Percentiles rank a stretch among this genome's conserved stretches.
Conservation (phyloP, 2,113 vertebrate genomes). For the Physeter macrocephalus region DNA sequence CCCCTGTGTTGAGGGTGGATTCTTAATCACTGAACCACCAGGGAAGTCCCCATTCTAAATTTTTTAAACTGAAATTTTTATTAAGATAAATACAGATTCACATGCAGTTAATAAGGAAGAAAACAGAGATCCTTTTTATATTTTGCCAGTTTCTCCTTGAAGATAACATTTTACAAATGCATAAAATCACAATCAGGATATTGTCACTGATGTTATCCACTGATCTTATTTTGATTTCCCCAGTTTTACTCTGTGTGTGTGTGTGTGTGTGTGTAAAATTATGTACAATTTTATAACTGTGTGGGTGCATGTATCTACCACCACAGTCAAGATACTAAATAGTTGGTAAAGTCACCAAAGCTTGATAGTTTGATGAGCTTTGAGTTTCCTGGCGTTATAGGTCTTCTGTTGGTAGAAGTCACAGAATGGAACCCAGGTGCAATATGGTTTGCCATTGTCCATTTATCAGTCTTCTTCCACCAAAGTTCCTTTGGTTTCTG, state of each 20-base stretch:
- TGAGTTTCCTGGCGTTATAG: background rate
- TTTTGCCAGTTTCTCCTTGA: background rate
- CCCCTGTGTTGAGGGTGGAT: no score
- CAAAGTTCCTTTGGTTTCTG: background rate
- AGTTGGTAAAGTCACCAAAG: background rate
- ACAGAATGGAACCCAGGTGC: background rate
- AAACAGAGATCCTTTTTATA: background rate
- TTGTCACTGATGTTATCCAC: background rate
- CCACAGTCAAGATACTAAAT: background rate
- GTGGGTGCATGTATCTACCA: background rate
- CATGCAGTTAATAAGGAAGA: background rate
- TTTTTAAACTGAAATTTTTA: background rate
- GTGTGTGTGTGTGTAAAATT: background rate
- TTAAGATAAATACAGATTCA: background rate
- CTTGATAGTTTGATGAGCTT: background rate
- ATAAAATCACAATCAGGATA: background rate
- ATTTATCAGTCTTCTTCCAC: background rate
- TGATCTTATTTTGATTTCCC: background rate
- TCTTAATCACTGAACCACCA: no score
- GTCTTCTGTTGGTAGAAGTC: background rate
- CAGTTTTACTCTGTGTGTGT: background rate
- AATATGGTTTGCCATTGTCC: background rate
- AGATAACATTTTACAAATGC: background rate
- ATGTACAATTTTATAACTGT: background rate
- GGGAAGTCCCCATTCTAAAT: background rate